Base-by-base conservation (phyloP, 30 jellyfish, hydroid and myxozoan genomes). In the Aurelia aurita region DNA sequence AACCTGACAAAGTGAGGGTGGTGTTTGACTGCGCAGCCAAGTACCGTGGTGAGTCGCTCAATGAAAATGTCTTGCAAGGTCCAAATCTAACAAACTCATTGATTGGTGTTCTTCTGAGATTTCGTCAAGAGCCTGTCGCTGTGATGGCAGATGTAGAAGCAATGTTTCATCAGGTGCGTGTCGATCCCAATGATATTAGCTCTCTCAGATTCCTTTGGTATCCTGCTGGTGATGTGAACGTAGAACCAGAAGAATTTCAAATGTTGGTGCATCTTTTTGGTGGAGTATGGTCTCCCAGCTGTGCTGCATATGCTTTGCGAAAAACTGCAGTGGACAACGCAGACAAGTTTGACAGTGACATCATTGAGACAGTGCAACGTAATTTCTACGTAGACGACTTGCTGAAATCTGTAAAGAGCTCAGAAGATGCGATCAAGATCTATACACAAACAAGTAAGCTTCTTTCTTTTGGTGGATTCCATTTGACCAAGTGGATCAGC, bases 21-120 rank as follows among this genome's bases (percentile, higher is more conserved):
- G n/a, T n/a, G n/a, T n/a, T n/a, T n/a, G 91, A 87, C 82, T 73
- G 89, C 29, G 80, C 96, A 13, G 91, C 91, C 28, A 87, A 77
- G 77, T 61, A 25, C 74, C 28, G 57, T 20, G 82, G 84, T 53
- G 59, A 21, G 20, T 87, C 91, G 16, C 66, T 87, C 53, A 87
- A 86, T 46, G 80, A 34, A 27, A 46, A 75, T 16, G 63, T 86
- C 10, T 58, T 76, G 18, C 91, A 75, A 21, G 96, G 96, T 10
- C 91, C 91, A 35, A 91, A 76, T 57, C 47, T 74, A 31, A 76
- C 91, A 21, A 86, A 76, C 49, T 39, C 77, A 2, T 49, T 86
- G 90, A 35, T 86, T 45, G 95, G 95, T 11, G 95, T 85, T 16
- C 67, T 85, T 22, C 1, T 22, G 31, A 58, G 96, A 65, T 86